Evolutionary conservation across 2,888 invertebrate species (phyloP).

Genomic region (Callyntrura sp.): DNA sequence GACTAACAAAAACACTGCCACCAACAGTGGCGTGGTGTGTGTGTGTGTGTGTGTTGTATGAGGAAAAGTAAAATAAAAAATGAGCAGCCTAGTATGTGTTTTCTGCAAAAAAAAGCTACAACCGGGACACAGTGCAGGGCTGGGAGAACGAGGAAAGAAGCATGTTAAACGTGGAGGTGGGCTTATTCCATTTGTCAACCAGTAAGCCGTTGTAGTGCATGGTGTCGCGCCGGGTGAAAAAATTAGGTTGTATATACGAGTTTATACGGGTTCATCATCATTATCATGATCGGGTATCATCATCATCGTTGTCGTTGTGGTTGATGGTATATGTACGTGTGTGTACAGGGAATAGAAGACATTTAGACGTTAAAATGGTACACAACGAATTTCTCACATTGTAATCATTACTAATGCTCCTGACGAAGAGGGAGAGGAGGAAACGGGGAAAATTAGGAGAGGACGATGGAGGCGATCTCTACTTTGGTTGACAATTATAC

Average conservation of each 20-base stretch:
- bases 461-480: not conserved
- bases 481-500: too few relatives aligned
- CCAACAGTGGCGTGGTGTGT: too few relatives aligned
- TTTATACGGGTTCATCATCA: slow-evolving; percentile 75
- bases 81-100: not conserved
- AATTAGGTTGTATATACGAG: slow-evolving; percentile 70
- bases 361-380: not conserved
- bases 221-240: slow-evolving; percentile 61
- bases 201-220: slow-evolving; percentile 61
- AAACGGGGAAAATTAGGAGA: slow-evolving; percentile 5
- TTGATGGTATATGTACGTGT: too few relatives aligned
- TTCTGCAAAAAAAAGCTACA: not conserved
- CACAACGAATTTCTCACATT: slow-evolving; percentile 2
- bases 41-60: not conserved
- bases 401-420: not conserved
- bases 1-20: too few relatives aligned
- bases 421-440: not conserved
- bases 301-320: not conserved
- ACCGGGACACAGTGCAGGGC: not conserved
- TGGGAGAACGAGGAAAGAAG: not conserved
- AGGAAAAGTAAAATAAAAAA: not conserved
- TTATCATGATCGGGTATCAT: slow-evolving; percentile 25
- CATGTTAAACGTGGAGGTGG: slow-evolving; percentile 41
- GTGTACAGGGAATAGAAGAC: not conserved
- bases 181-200: slow-evolving; percentile 41